Evolutionary conservation across 2,113 vertebrate genomes (phyloP).

Genomic region (Microtus pennsylvanicus): DNA sequence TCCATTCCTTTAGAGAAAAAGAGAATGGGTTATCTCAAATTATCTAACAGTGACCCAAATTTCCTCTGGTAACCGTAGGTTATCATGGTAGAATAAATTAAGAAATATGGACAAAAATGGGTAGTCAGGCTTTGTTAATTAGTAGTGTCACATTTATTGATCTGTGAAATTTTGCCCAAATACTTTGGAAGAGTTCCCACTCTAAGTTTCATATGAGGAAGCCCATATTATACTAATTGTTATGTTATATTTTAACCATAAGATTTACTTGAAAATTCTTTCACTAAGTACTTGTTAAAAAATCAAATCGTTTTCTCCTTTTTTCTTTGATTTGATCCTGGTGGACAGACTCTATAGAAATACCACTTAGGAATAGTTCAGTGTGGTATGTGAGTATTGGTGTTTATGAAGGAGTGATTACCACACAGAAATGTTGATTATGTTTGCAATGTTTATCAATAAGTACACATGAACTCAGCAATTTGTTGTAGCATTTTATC

Average conservation of each 20-base stretch:
- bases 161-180: conserved; percentile 15
- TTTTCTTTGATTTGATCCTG: background rate
- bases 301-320: background rate
- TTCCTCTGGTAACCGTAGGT: background rate
- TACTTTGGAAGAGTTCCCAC: background rate
- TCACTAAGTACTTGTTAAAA: background rate
- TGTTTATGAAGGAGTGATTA: background rate
- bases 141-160: background rate
- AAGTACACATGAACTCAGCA: conserved; percentile 3
- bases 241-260: conserved; percentile 44
- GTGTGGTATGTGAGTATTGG: background rate
- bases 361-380: background rate
- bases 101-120: background rate
- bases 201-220: background rate
- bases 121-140: background rate
- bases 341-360: background rate
- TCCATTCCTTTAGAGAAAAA: background rate
- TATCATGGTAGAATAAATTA: background rate
- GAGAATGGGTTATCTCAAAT: background rate
- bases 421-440: background rate
- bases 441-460: background rate
- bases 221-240: background rate
- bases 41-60: background rate
- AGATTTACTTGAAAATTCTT: no score
- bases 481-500: conserved; percentile 30